These are phyloP conservation scores for Neria commutata DNA, from an alignment of 2,888 invertebrate genomes.

Conservation along the genomic window DNA sequence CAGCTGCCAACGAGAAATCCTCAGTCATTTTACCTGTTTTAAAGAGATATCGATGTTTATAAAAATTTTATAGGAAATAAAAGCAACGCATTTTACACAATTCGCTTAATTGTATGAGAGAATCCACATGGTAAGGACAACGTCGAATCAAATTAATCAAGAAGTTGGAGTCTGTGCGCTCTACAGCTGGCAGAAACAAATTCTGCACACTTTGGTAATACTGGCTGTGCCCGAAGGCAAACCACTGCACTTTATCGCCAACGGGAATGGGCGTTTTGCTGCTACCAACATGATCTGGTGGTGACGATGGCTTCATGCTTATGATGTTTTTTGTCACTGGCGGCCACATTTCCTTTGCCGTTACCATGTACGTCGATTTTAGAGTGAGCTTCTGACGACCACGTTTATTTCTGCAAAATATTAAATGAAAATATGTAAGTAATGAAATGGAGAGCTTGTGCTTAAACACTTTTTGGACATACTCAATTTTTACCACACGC, in stretches of 20 bases:
- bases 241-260: constrained; percentile 63
- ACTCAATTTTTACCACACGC: constrained; percentile 74
- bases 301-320: constrained; percentile 70
- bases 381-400: constrained; percentile 66
- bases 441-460: background rate
- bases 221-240: constrained; percentile 76
- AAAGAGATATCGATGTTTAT: background rate
- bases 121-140: constrained; percentile 81
- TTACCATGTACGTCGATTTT: constrained; percentile 72
- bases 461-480: too few species aligned
- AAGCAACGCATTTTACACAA: constrained; percentile 65
- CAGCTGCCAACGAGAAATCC: constrained; percentile 78
- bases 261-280: constrained; percentile 37
- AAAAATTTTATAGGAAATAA: background rate
- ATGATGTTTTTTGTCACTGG: constrained; percentile 73
- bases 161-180: constrained; percentile 78
- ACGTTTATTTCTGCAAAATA: constrained; percentile 65
- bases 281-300: constrained; percentile 40
- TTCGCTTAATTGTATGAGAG: constrained; percentile 80
- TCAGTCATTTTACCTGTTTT: constrained; percentile 70
- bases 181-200: constrained; percentile 78
- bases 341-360: constrained; percentile 76
- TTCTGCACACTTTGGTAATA: constrained; percentile 77
- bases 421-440: constrained; percentile 11
- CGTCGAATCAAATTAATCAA: constrained; percentile 76